Base-by-base conservation (phyloP, 2,113 vertebrate genomes). In the Bubo blakistoni region DNA sequence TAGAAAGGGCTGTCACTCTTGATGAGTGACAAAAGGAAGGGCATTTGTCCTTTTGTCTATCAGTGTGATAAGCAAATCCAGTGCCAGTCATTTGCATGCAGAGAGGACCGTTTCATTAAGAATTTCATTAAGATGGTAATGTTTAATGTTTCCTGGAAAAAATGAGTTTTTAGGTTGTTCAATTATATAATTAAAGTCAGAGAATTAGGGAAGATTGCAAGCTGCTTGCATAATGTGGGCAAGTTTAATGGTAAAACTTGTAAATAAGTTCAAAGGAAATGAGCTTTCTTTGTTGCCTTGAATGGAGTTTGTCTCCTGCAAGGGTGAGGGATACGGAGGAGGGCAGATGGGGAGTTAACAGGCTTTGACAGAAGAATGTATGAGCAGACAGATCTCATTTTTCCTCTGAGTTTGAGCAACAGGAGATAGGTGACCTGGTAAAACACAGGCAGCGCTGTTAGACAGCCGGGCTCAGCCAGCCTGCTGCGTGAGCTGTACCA, bases 41-140 rank as follows among this genome's bases (percentile, higher is more conserved):
- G 44, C 93, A 66, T 87, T 96, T 94, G 96, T 97, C 97, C 95
- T 95, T 88, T 93, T 78, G 94, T 86, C 81, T 98, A 78, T 91
- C 94, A 90, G 67, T 20, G 92, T 80, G 96, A 97, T 98, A 98
- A 98, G 97, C 79, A 94, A 95, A 97, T 97, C 94, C 66, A 85
- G 92, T 84, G 73, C 88, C 25, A 93, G 97, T 98, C 97, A 98
- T 98, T 98, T 98, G 98, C 98, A 98, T 98, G 97, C 98, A 98
- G 72, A 97, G 97, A 95, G 97, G 96, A 98, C 59, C 54, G 76
- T 98, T 98, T 98, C 98, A 98, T 98, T 98, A 98, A 98, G 98
- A 98, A 98, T 98, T 98, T 98, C 98, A 98, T 98, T 98, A 98
- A 98, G 98, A 98, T 98, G 98, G 97, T 98, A 98, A 98, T 98